Evolutionary conservation across 2,113 vertebrate species (phyloP).

Genomic region (Cacatua alba): DNA sequence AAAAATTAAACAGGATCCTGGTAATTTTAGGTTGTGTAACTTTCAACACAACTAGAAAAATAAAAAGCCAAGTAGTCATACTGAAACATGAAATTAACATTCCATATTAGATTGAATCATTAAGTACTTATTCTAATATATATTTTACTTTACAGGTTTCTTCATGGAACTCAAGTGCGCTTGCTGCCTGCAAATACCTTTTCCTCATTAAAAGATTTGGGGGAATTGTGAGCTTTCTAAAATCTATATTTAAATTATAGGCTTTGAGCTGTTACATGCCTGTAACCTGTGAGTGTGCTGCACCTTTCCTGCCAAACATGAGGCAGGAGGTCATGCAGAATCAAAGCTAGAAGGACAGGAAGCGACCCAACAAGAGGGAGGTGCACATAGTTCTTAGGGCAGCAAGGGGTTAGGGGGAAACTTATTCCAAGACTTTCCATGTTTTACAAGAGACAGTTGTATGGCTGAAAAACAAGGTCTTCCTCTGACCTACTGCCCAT

Average conservation of each 20-base stretch:
- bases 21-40: background rate
- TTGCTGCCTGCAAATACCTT: conserved; percentile 81
- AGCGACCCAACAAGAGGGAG: background rate
- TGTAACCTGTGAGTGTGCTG: background rate
- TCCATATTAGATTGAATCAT: background rate
- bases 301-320: background rate
- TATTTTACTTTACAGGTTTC: conserved; percentile 64
- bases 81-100: background rate
- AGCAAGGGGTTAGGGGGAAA: accelerated
- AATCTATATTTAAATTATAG: background rate
- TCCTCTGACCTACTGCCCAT: accelerated
- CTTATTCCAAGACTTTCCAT: background rate
- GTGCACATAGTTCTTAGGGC: background rate
- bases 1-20: background rate
- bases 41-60: background rate
- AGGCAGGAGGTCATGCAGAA: background rate
- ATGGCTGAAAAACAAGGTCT: background rate
- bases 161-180: conserved; percentile 81
- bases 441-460: background rate
- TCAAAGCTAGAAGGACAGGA: background rate
- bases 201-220: conserved; percentile 78
- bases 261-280: background rate
- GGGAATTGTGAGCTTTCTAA: conserved; percentile 75
- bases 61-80: background rate
- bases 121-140: background rate